Base-by-base conservation (phyloP, 1,140 invertebrate genomes). In the Sitophilus oryzae region DNA sequence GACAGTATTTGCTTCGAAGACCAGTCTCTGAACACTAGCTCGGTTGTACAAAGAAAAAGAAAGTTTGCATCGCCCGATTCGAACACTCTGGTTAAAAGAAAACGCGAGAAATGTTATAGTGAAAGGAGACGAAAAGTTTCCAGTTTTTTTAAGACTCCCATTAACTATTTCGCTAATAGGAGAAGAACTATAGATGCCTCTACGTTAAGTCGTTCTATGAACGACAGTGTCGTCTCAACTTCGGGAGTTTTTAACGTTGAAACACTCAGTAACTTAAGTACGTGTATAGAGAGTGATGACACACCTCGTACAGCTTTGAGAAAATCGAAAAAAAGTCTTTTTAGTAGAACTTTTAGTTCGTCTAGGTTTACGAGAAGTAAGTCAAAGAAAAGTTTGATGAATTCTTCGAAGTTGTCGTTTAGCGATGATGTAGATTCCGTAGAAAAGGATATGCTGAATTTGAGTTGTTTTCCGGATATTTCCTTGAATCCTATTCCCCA, bases 401-500 rank as follows among this genome's bases (percentile, higher is more conserved):
- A 67, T 37, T 56, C 58, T 5, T 63, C 61, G 1, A 66, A 56
- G 34, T 49, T 63, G 15, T 64, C 60, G 1, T 58, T 64, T 19
- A 50, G 45, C 14, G 66, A 62, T 9, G 52, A 55, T 16, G 44
- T 41, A 14, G 63, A 61, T 19, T 10, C 22, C 11, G 64, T 62
- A 37, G 57, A 49, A 10, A 54, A 21, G 18, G 62, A 66, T 11
- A 58, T 51, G 30, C 23, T 69, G 25, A 70, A 70, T 55, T 44
- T 58, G 10, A 67, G 61, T 44, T 71, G 68, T 64, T 70, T 70
- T 55, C 65, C 68, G 23, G 65, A 69, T 53, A 64, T 71, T 50
- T 65, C 67, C 64, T 45, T 61, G 14, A 54, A 58, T 59, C 55
- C 58, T 40, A 25, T 53, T 38, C 53, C 43, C 25, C 44, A 22